These are phyloP conservation scores for Loxodonta africana DNA, from an alignment of 2,113 vertebrate genomes.

Conservation along the genomic window DNA sequence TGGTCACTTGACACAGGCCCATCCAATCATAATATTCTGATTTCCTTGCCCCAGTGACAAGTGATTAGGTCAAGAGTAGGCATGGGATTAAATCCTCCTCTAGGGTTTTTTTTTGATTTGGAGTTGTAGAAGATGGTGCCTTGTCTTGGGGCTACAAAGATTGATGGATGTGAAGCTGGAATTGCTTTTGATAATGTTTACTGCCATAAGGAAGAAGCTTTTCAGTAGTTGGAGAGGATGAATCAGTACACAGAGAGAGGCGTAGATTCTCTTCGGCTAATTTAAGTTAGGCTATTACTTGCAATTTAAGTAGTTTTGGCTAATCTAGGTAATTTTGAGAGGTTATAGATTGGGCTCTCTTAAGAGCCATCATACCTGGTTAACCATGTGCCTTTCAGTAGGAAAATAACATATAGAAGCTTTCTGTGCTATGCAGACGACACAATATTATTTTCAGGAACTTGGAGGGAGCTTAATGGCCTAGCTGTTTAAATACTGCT, in stretches of 20 bases:
- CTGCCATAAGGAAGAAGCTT: background rate
- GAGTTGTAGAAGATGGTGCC: background rate
- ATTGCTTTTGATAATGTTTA: background rate
- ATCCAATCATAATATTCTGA: background rate
- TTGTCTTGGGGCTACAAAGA: background rate
- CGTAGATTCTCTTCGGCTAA: background rate
- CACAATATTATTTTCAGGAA: background rate
- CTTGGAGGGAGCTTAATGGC: background rate
- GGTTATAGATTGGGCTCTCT: background rate
- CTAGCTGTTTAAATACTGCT: background rate
- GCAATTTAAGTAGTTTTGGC: background rate
- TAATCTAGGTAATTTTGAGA: background rate
- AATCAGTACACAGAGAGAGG: background rate
- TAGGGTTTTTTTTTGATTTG: background rate
- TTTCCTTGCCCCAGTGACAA: background rate
- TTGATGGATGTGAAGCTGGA: background rate
- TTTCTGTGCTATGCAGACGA: background rate
- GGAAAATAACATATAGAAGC: background rate
- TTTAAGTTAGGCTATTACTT: background rate
- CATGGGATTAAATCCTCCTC: background rate
- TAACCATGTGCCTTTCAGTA: background rate
- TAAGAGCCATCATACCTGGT: background rate
- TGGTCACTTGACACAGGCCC: background rate
- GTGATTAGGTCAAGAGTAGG: background rate
- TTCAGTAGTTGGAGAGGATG: background rate